Evolutionary conservation across 1,140 invertebrate species (phyloP).

Genomic region (Subanguina moxae): DNA sequence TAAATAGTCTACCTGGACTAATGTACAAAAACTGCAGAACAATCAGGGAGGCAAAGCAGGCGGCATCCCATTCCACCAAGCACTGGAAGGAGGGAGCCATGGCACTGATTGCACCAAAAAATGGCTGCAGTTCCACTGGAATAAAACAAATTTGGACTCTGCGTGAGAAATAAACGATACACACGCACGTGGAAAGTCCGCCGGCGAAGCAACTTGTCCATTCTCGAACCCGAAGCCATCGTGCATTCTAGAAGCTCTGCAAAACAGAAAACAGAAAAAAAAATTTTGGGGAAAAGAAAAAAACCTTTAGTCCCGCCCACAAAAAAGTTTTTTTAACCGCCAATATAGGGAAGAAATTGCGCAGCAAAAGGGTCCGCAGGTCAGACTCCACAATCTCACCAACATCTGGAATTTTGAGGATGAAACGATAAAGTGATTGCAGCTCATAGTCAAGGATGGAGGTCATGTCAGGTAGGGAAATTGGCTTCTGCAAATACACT

Average conservation of each 20-base stretch:
- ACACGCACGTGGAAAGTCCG: too few relatives aligned
- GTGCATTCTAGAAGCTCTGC: slow-evolving; percentile 17
- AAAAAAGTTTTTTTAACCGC: slow-evolving; percentile 48
- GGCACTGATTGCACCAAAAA: slow-evolving; percentile 42
- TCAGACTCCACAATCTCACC: slow-evolving; percentile 40
- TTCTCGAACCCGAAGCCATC: slow-evolving; percentile 50
- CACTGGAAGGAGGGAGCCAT: slow-evolving; percentile 32
- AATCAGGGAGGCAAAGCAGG: slow-evolving; percentile 46
- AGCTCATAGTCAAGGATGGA: slow-evolving; percentile 45
- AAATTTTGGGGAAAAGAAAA: background rate
- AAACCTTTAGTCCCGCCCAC: slow-evolving; percentile 30
- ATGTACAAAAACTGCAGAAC: slow-evolving; percentile 49
- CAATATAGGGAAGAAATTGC: slow-evolving; percentile 57
- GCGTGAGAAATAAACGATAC: too few relatives aligned
- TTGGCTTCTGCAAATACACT: slow-evolving; percentile 15
- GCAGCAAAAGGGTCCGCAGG: slow-evolving; percentile 32
- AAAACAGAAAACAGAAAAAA: slow-evolving; percentile 7
- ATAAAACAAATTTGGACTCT: too few relatives aligned
- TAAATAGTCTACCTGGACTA: slow-evolving; percentile 43
- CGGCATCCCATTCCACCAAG: slow-evolving; percentile 51
- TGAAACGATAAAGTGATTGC: slow-evolving; percentile 34
- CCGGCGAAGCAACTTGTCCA: slow-evolving; percentile 27
- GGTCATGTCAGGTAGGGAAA: slow-evolving; percentile 22
- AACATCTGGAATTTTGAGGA: slow-evolving; percentile 49
- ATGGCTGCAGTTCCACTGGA: slow-evolving; percentile 38